phyloP scores from a whole-genome alignment of 2,113 vertebrate species.

The Urocynchramus pylzowi region DNA sequence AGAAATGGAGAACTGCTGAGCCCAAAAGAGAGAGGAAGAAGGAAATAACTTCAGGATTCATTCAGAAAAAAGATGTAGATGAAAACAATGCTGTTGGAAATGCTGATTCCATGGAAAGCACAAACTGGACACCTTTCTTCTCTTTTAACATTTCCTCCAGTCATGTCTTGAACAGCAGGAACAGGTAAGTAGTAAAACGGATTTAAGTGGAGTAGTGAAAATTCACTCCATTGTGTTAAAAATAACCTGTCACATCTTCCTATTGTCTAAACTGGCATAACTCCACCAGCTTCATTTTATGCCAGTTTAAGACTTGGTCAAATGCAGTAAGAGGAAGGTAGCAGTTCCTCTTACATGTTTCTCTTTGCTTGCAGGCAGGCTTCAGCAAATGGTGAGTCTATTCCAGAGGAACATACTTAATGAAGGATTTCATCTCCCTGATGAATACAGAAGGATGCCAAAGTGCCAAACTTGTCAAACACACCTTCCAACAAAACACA shows the following conservation, averaged over 20 bases:
- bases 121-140: not conserved
- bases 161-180: not conserved
- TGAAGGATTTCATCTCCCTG: not conserved
- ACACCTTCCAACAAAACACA: not conserved
- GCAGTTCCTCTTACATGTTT: not conserved
- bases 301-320: not conserved
- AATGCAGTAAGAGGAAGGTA: not conserved
- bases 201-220: not conserved
- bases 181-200: not conserved
- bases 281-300: not conserved
- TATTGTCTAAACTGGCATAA: not conserved
- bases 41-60: not conserved
- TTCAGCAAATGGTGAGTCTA: not conserved
- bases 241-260: not conserved
- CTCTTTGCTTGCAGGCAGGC: not conserved
- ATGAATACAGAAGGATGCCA: not conserved
- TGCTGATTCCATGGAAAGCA: not conserved
- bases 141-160: not conserved
- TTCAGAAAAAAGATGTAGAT: not conserved
- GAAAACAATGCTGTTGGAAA: not conserved
- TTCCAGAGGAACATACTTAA: not conserved
- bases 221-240: not conserved
- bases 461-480: not conserved
- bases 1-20: not conserved
- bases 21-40: not conserved